Base-by-base conservation (phyloP, 2,888 invertebrate genomes). In the Platycheirus albimanus region DNA sequence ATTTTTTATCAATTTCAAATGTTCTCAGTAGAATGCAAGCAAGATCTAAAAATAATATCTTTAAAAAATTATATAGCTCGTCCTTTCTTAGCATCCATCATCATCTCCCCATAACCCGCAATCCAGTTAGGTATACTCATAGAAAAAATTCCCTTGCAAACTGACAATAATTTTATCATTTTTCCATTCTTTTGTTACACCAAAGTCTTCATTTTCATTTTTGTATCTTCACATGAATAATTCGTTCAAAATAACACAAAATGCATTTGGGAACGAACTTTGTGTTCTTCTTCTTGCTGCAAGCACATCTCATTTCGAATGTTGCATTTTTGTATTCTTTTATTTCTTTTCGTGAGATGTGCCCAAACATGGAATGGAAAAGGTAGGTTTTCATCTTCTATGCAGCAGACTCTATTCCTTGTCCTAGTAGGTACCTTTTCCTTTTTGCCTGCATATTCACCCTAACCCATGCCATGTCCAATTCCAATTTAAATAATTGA, bases 401-500 rank as follows among this genome's bases (percentile, higher is more conserved):
- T 36, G n/a, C n/a, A n/a, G n/a, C n/a, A n/a, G 8, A 38, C 24
- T 24, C 3, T n/a, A n/a, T n/a, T n/a, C n/a, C n/a, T n/a, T 24
- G 5, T 4, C 24, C 24, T 24, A 4, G 24, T 24, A 24, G 5
- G 24, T 3, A 24, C 5, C 3, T 24, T 24, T 24, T 24, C 24
- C 3, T 24, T n/a, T n/a, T n/a, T n/a, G n/a, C n/a, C n/a, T n/a
- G n/a, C n/a, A n/a, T n/a, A n/a, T n/a, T n/a, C n/a, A n/a, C n/a
- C n/a, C n/a, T n/a, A n/a, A n/a, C n/a, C n/a, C n/a, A n/a, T n/a
- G n/a, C 15, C 17, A 51, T 36, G 17, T 36, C 19, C 33, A 33
- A 8, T 61, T 61, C n/a, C 30, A 45, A 61, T 61, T 45, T 61
- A 61, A 61, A 61, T 61, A 61, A 61, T 61, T 61, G 61, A 61